These are phyloP conservation scores for Margaritifera margaritifera DNA, from an alignment of 2,888 invertebrate species.

Conservation along the genomic window DNA sequence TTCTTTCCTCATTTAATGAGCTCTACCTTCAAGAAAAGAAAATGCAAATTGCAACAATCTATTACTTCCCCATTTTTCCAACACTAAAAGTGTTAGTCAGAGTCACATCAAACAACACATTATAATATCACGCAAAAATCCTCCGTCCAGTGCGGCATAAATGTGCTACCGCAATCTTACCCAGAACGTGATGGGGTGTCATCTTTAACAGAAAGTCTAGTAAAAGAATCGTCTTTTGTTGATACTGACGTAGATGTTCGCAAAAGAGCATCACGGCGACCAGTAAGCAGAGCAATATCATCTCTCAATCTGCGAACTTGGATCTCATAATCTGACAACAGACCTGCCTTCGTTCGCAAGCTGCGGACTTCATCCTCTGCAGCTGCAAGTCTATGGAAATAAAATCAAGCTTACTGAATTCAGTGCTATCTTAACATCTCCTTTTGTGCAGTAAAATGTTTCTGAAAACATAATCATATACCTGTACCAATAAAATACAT, in stretches of 20 bases:
- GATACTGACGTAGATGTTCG: conserved; percentile 37
- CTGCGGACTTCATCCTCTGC: conserved; percentile 65
- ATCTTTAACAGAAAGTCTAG: conserved; percentile 22
- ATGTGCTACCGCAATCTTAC: conserved; percentile 30
- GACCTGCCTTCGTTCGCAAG: conserved; percentile 61
- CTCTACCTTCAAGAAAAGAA: too few species aligned
- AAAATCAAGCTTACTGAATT: neutral
- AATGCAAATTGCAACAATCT: too few species aligned
- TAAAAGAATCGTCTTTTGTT: conserved; percentile 41
- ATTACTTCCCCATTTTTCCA: too few species aligned
- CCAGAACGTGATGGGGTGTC: conserved; percentile 29
- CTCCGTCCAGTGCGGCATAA: conserved; percentile 2
- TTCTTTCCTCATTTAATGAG: too few species aligned
- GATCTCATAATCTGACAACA: conserved; percentile 68
- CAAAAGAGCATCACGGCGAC: conserved; percentile 56
- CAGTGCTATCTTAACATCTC: conserved; percentile 5
- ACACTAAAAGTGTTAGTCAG: too few species aligned
- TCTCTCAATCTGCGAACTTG: conserved; percentile 69
- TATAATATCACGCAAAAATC: too few species aligned
- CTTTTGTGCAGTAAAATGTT: conserved; percentile 5
- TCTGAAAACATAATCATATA: neutral
- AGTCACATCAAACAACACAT: too few species aligned
- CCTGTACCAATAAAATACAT: too few species aligned
- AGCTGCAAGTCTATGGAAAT: conserved; percentile 58
- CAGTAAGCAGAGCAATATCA: conserved; percentile 66